Percentiles rank a stretch among this genome's conserved stretches.
phyloP scores from a whole-genome alignment of 2,797 vertebrate species.

The Sebastes aleutianus region DNA sequence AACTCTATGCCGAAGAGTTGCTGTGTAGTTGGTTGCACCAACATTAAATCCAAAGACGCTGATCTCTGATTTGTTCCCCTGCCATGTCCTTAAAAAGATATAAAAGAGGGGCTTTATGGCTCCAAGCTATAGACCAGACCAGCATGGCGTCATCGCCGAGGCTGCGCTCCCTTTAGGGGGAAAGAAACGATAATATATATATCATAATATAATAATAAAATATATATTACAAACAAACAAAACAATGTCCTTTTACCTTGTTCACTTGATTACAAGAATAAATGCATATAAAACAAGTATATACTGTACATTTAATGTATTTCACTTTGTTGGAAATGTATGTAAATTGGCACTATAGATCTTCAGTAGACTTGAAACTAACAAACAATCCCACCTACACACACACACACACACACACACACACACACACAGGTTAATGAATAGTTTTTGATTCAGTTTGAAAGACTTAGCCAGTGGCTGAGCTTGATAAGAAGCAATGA shows the following conservation, averaged over 20 bases:
- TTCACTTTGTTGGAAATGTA: neutral
- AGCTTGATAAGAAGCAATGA: conserved; percentile 17
- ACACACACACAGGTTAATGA: neutral
- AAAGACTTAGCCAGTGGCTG: conserved; percentile 8
- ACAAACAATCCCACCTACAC: neutral
- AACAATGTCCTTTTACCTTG: neutral
- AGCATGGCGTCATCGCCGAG: too few relatives aligned
- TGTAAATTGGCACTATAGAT: neutral
- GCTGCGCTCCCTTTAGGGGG: too few relatives aligned
- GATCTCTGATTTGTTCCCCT: too few relatives aligned
- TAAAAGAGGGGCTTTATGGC: too few relatives aligned
- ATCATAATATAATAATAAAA: too few relatives aligned
- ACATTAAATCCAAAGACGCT: too few relatives aligned
- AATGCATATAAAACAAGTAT: neutral
- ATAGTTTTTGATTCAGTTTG: neutral
- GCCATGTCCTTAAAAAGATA: accelerated
- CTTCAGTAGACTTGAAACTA: neutral
- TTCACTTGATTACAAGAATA: neutral
- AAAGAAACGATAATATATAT: too few relatives aligned
- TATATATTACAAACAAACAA: too few relatives aligned
- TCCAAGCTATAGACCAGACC: too few relatives aligned
- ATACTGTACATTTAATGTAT: neutral
- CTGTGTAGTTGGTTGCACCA: too few relatives aligned
- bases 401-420: neutral
- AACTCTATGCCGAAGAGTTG: too few relatives aligned